phyloP scores from a whole-genome alignment of 2,888 invertebrate genomes.

The Seladonia tumulorum region DNA sequence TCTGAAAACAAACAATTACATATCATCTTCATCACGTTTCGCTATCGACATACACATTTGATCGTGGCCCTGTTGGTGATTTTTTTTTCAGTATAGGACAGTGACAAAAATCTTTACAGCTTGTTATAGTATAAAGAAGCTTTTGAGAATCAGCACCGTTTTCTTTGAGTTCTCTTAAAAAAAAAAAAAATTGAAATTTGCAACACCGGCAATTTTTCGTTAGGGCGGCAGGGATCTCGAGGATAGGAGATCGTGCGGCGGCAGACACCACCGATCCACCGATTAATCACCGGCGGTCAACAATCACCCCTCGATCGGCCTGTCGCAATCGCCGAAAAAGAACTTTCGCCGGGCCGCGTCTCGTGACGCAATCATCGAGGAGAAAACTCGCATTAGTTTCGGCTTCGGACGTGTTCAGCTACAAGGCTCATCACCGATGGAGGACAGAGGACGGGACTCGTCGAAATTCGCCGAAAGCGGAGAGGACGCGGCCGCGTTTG shows the following conservation, averaged over 20 bases:
- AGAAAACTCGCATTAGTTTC: constrained; percentile 10
- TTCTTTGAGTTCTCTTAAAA: not conserved
- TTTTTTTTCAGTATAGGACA: too few relatives aligned
- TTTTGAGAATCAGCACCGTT: not conserved
- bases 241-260: too few relatives aligned
- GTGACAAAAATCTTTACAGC: too few relatives aligned
- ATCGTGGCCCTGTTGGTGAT: too few relatives aligned
- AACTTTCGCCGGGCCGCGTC: not conserved
- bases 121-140: too few relatives aligned
- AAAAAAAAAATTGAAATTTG: too few relatives aligned
- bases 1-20: not conserved
- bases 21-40: too few relatives aligned
- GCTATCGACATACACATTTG: too few relatives aligned
- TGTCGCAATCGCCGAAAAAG: not conserved
- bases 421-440: not conserved
- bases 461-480: constrained; percentile 60
- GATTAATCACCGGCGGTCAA: not conserved
- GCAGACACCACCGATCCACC: not conserved
- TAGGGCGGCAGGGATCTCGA: not conserved
- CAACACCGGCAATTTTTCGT: too few relatives aligned
- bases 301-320: not conserved
- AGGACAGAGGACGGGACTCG: not conserved
- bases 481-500: constrained; percentile 36
- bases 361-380: constrained; percentile 5
- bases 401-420: not conserved